A percentile compares a stretch with the other conserved stretches of the same genome.
Evolutionary conservation across 64 coral and sea anemone genomes (phyloP).

Genomic region (Hydrozoanthus tunicans): DNA sequence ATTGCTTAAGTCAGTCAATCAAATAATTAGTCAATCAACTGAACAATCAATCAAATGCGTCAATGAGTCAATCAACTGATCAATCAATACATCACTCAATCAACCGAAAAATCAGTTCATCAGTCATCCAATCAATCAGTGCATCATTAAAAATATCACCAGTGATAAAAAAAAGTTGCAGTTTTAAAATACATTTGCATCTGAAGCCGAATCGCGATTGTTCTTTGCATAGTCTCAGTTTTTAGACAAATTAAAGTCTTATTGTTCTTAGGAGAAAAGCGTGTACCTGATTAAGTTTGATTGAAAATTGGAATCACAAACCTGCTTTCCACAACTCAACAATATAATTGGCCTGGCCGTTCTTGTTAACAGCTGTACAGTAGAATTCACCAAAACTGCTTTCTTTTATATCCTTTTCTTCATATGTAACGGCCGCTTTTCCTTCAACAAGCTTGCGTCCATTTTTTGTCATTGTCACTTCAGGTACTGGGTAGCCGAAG

Average conservation of each 20-base stretch:
- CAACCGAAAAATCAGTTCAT: too few relatives aligned
- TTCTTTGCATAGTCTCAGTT: too few relatives aligned
- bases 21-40: background rate
- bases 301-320: background rate
- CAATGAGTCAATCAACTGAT: too few relatives aligned
- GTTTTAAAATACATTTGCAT: too few relatives aligned
- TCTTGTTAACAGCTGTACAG: constrained; percentile 6
- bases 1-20: background rate
- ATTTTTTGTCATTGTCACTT: background rate
- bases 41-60: too few relatives aligned
- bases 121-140: too few relatives aligned
- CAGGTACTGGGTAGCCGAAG: background rate
- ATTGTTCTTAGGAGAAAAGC: too few relatives aligned
- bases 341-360: background rate
- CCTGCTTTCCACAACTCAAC: constrained; percentile 8
- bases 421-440: background rate
- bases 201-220: too few relatives aligned
- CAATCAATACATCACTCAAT: too few relatives aligned
- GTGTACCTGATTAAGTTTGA: background rate
- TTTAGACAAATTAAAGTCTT: too few relatives aligned
- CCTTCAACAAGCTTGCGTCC: background rate
- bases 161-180: too few relatives aligned
- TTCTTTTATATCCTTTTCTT: background rate
- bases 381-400: background rate
- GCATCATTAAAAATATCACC: too few relatives aligned